Base-by-base conservation (phyloP, 2,113 vertebrate genomes). In the Pagrus major region DNA sequence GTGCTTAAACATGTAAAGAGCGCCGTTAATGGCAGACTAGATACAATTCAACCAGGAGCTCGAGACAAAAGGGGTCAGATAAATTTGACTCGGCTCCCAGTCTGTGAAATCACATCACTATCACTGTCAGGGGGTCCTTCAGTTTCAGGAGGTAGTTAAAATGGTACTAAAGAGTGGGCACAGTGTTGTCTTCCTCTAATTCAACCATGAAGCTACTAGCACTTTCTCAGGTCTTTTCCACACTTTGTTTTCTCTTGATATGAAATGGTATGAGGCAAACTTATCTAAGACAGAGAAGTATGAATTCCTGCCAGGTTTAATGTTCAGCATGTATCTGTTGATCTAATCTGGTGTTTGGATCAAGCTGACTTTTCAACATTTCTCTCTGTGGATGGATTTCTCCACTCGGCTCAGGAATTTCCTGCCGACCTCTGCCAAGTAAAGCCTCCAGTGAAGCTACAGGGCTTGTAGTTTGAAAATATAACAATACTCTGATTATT, bases 1-100 rank as follows among this genome's bases (percentile, higher is more conserved):
- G 89, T 42, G 75, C 86, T 90, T 84, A 81, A 90, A 93, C 89
- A 83, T 89, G 83, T 92, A 90, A 85, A 85, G 81, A 84, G 71
- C 63, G 27, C 78, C 52, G 76, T 94, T 94, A 94, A 94, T 93
- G 87, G 85, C 81, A 91, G 89, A 93, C 93, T 88, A 88, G 91
- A 67, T 84, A 66, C 90, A 93, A 94, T 94, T 94, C 86, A 94
- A 85, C 54, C 55, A 65, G 74, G 64, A 75, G 86, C 59, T 68
- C 44, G 67, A 84, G 76, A 94, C 93, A 93, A 92, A 90, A 81
- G 66, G 66, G 80, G 84, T 90, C 80, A 80, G 84, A 91, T 91
- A 83, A 81, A 86, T 91, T 87, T 88, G 77, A 89, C 86, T 90
- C 21, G 74, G 88, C 78, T 84, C 78, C 78, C 69, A 79, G 88